Percentiles rank a stretch among this genome's conserved stretches.
Evolutionary conservation across 2,888 invertebrate species (phyloP).

Genomic region (Epicampocera succincta): DNA sequence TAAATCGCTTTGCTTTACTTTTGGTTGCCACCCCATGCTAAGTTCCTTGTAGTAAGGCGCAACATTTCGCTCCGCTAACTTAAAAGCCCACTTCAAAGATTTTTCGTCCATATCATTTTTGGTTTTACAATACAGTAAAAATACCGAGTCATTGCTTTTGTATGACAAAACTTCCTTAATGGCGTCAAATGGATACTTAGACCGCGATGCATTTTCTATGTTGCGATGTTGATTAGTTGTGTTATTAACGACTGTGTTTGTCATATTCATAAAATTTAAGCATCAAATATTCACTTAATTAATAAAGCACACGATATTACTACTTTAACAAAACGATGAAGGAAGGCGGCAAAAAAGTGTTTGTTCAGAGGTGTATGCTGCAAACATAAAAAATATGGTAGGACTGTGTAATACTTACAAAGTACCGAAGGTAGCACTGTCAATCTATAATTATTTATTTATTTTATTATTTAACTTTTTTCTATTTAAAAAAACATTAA

Average conservation of each 20-base stretch:
- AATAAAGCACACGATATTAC: background rate
- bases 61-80: conserved; percentile 81
- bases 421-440: too few species aligned
- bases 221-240: conserved; percentile 77
- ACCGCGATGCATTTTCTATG: conserved; percentile 78
- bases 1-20: conserved; percentile 85
- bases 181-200: conserved; percentile 78
- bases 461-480: too few species aligned
- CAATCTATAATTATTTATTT: too few species aligned
- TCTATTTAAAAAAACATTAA: too few species aligned
- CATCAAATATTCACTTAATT: too few species aligned
- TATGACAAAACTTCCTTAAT: conserved; percentile 74
- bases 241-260: conserved; percentile 73
- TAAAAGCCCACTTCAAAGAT: conserved; percentile 80
- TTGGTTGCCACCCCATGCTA: conserved; percentile 86
- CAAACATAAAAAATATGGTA: background rate
- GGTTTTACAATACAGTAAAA: conserved; percentile 76
- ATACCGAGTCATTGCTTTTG: conserved; percentile 71
- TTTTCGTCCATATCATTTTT: conserved; percentile 79
- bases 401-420: too few species aligned
- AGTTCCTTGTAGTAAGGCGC: conserved; percentile 78
- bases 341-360: conserved; percentile 57
- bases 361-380: conserved; percentile 24
- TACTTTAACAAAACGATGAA: conserved; percentile 7
- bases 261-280: conserved; percentile 71